These are phyloP conservation scores for Gymnorhina tibicen DNA, from an alignment of 2,113 vertebrate species.

Conservation along the genomic window DNA sequence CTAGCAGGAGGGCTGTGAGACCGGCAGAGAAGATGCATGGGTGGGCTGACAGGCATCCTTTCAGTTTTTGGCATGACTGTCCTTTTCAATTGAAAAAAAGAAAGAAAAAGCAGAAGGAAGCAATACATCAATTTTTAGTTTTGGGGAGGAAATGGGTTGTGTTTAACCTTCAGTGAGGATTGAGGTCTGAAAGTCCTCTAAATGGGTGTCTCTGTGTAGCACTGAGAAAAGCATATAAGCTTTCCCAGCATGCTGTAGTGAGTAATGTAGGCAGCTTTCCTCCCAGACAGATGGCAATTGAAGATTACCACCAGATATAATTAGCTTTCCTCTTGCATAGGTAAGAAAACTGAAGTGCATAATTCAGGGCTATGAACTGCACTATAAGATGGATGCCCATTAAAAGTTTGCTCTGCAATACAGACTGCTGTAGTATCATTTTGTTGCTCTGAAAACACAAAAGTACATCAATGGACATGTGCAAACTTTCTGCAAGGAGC, in stretches of 20 bases:
- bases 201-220: not conserved
- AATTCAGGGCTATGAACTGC: not conserved
- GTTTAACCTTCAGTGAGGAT: not conserved
- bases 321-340: not conserved
- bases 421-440: not conserved
- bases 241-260: not conserved
- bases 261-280: conserved; percentile 32
- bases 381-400: not conserved
- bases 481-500: not conserved
- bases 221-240: not conserved
- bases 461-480: not conserved
- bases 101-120: not conserved
- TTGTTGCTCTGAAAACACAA: not conserved
- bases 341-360: not conserved
- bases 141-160: not conserved
- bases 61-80: not conserved
- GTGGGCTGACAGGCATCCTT: not conserved
- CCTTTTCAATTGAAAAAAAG: not conserved
- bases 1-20: not conserved
- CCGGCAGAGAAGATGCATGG: fast-evolving
- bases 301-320: conserved; percentile 28
- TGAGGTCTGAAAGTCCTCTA: not conserved
- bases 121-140: not conserved
- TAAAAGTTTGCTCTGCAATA: not conserved
- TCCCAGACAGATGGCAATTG: conserved; percentile 28